phyloP scores from a whole-genome alignment of 2,113 vertebrate genomes.

The Seriola quinqueradiata region DNA sequence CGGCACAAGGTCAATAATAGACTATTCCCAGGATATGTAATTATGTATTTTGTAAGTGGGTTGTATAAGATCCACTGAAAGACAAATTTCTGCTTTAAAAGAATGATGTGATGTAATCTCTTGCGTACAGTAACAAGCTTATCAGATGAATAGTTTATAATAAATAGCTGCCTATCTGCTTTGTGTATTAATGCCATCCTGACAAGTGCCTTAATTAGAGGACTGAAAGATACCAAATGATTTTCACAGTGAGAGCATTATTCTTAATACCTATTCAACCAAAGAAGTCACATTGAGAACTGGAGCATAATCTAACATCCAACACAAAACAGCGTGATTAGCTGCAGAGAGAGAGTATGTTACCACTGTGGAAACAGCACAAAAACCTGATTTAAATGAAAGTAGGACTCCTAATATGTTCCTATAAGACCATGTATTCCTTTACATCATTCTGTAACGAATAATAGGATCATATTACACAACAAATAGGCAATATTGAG shows the following conservation, averaged over 20 bases:
- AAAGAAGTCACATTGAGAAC: slow-evolving; percentile 49
- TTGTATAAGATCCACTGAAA: slow-evolving; percentile 38
- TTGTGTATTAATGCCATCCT: slow-evolving; percentile 65
- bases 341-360: slow-evolving; percentile 14
- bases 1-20: slow-evolving; percentile 26
- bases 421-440: slow-evolving; percentile 19
- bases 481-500: slow-evolving; percentile 41
- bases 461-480: slow-evolving; percentile 19
- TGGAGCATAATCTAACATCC: slow-evolving; percentile 45
- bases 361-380: slow-evolving; percentile 33
- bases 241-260: slow-evolving; percentile 40
- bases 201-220: slow-evolving; percentile 70
- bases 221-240: slow-evolving; percentile 53
- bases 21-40: slow-evolving; percentile 43
- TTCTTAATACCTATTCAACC: slow-evolving; percentile 56
- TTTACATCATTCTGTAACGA: slow-evolving; percentile 12
- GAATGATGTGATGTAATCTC: slow-evolving; percentile 61
- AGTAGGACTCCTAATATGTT: slow-evolving; percentile 6
- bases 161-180: slow-evolving; percentile 72
- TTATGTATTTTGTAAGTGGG: slow-evolving; percentile 48
- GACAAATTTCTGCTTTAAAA: slow-evolving; percentile 52
- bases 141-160: slow-evolving; percentile 73
- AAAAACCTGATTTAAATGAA: slow-evolving; percentile 35
- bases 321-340: slow-evolving; percentile 61
- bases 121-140: slow-evolving; percentile 62